Evolutionary conservation across 2,113 vertebrate species (phyloP).

Genomic region (Albula goreensis): DNA sequence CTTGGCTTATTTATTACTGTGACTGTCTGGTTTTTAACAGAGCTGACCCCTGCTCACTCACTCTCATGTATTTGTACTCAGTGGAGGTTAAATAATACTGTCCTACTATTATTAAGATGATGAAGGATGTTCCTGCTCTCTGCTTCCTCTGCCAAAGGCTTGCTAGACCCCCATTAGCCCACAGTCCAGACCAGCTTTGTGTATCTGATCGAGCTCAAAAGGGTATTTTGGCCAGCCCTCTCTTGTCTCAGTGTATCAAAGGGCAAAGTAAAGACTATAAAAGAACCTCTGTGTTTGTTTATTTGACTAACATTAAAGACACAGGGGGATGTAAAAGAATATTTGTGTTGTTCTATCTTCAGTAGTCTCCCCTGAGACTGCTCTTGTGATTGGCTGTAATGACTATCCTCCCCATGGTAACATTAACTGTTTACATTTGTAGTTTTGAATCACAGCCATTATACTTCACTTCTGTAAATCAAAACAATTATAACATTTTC

Average conservation of each 20-base stretch:
- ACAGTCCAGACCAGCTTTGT: constrained; percentile 25
- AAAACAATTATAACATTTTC: background rate
- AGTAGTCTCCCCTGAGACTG: background rate
- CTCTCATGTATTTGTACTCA: background rate
- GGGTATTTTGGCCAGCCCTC: constrained; percentile 31
- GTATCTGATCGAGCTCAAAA: constrained; percentile 30
- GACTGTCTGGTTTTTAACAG: background rate
- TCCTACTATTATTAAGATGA: too few species aligned
- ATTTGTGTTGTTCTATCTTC: background rate
- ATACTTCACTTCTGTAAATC: background rate
- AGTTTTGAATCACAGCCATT: background rate
- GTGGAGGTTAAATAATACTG: background rate
- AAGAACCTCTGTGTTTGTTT: constrained; percentile 11
- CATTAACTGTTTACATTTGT: background rate
- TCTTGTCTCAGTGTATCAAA: constrained; percentile 14
- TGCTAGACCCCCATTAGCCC: constrained; percentile 21
- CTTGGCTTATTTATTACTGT: background rate
- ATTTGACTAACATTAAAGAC: constrained; percentile 16
- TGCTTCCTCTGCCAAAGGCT: constrained; percentile 8
- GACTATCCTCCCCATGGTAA: background rate
- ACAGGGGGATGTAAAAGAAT: background rate
- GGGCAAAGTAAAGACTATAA: constrained; percentile 17
- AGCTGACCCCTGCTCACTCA: background rate
- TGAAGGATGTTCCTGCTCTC: constrained; percentile 11
- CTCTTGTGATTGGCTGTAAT: background rate